Conservation (phyloP, 2,888 invertebrate genomes). For the Pyrocoelia pectoralis region DNA sequence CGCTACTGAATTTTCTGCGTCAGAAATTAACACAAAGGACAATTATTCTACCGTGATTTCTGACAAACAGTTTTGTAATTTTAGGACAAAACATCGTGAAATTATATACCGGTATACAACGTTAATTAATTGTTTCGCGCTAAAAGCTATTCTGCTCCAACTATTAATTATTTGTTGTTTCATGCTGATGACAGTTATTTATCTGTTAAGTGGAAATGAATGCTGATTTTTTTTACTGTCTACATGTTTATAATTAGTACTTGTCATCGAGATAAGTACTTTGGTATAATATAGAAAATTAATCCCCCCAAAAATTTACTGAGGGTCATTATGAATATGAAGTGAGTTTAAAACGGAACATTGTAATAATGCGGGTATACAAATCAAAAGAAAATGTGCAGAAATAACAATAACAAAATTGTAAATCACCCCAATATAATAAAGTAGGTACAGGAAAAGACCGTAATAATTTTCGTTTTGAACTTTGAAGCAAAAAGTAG, state of each 20-base stretch:
- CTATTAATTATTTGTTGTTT: conserved; percentile 37
- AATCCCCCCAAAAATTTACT: not conserved
- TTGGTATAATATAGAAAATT: not conserved
- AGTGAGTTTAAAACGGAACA: not conserved
- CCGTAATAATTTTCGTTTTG: not conserved
- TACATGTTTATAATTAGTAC: conserved; percentile 11
- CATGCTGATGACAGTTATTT: conserved; percentile 34
- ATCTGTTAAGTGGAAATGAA: conserved; percentile 31
- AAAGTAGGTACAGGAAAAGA: not conserved
- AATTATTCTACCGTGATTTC: conserved; percentile 53
- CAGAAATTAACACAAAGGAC: conserved; percentile 51
- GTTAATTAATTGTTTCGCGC: conserved; percentile 52
- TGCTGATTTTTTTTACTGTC: conserved; percentile 19
- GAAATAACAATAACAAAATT: conserved; percentile 1
- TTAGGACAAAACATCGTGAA: conserved; percentile 39
- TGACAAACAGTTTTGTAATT: conserved; percentile 49
- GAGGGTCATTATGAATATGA: not conserved
- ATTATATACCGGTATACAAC: conserved; percentile 48
- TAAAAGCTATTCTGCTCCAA: conserved; percentile 44
- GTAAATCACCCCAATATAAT: not conserved
- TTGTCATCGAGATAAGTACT: not conserved
- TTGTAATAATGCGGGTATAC: not conserved
- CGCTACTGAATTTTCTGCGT: conserved; percentile 51
- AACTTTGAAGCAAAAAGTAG: not conserved
- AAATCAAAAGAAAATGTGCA: not conserved